Evolutionary conservation across 2,113 vertebrate species (phyloP).

Genomic region (Oxygymnocypris stewartii): DNA sequence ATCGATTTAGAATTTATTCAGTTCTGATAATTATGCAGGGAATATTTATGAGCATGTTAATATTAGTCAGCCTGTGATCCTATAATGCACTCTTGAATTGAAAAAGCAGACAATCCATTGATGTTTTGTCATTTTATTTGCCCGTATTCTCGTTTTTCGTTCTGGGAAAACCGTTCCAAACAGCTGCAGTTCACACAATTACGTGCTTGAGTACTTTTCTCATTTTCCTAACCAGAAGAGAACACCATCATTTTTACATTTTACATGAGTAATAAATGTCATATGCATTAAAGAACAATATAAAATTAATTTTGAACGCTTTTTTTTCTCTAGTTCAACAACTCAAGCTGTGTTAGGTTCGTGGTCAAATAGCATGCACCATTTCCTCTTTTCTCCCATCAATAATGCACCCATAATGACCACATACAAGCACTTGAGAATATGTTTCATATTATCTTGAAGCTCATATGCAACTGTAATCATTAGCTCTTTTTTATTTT

Average conservation of each 20-base stretch:
- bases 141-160: not conserved
- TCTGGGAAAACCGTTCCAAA: not conserved
- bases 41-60: not conserved
- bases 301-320: not conserved
- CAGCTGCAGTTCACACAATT: not conserved
- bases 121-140: not conserved
- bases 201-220: constrained; percentile 16
- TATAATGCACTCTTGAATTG: not conserved
- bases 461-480: not conserved
- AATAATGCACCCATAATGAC: not conserved
- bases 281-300: not conserved
- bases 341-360: not conserved
- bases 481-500: not conserved
- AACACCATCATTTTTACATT: not conserved
- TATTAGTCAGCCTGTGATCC: not conserved
- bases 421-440: not conserved
- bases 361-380: not conserved
- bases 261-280: not conserved
- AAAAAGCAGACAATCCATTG: not conserved
- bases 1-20: not conserved
- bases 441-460: not conserved
- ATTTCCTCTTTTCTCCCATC: not conserved
- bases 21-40: not conserved
- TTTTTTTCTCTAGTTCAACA: not conserved
- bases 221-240: constrained; percentile 10